A percentile compares a stretch with the other conserved stretches of the same genome.
Evolutionary conservation across 2,113 vertebrate species (phyloP).

Genomic region (Nannospalax galili): DNA sequence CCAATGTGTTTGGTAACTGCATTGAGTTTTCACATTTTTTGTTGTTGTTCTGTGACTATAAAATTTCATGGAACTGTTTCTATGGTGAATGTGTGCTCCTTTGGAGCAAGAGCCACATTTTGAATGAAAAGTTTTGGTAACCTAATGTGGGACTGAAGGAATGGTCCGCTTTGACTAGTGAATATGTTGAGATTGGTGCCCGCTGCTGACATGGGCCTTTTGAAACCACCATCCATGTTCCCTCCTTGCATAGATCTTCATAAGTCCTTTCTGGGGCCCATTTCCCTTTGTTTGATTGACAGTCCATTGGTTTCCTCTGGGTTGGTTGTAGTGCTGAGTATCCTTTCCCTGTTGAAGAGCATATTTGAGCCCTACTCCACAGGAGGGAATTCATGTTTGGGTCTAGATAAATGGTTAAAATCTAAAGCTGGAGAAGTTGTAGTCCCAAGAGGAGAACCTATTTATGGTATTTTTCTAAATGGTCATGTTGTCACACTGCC

Average conservation of each 20-base stretch:
- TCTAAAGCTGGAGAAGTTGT: too few relatives aligned
- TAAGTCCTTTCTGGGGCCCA: background rate
- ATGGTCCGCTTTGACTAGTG: background rate
- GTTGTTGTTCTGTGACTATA: background rate
- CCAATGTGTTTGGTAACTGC: background rate
- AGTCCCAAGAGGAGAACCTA: background rate
- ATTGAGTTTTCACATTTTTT: background rate
- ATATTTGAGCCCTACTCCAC: background rate
- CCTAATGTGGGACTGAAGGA: background rate
- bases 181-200: background rate
- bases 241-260: background rate
- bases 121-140: background rate
- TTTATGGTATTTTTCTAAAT: background rate
- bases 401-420: background rate
- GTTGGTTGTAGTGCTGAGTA: background rate
- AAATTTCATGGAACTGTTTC: background rate
- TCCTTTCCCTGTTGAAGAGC: background rate
- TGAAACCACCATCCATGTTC: background rate
- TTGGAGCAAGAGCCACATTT: background rate
- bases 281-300: background rate
- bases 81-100: background rate
- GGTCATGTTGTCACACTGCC: background rate
- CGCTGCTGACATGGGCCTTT: too few relatives aligned
- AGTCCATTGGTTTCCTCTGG: background rate
- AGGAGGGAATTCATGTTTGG: background rate